A percentile compares a stretch with the other conserved stretches of the same genome.
These are phyloP conservation scores for Myotis pilosus DNA, from an alignment of 2,797 vertebrate species.

Conservation along the genomic window DNA sequence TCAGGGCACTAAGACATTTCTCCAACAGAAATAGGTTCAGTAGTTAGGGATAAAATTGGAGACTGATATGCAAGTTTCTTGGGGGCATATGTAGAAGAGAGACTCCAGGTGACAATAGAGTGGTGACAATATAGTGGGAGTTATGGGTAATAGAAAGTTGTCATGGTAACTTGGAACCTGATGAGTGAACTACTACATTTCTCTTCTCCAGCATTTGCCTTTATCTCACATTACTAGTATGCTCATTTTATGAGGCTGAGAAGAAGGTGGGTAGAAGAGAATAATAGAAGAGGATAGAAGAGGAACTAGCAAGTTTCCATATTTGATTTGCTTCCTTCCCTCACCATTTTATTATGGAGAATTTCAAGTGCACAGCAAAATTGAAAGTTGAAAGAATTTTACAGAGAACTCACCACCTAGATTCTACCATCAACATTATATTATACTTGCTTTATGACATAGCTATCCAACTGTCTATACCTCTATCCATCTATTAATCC, in stretches of 20 bases:
- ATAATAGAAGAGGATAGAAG: not conserved
- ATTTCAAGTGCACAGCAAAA: not conserved
- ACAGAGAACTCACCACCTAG: not conserved
- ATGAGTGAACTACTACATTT: not conserved
- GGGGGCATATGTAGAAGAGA: not conserved
- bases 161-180: not conserved
- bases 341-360: constrained; percentile 21
- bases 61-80: not conserved
- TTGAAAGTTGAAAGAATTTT: constrained; percentile 36
- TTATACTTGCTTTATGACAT: not conserved
- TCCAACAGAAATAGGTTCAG: not conserved
- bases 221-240: not conserved
- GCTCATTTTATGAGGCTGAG: not conserved
- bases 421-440: constrained; percentile 18
- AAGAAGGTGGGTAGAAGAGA: not conserved
- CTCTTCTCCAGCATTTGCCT: not conserved
- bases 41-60: constrained; percentile 5
- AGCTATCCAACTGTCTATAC: not conserved
- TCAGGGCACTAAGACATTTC: not conserved
- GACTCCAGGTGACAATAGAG: not conserved
- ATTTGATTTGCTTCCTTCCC: not conserved
- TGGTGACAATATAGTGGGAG: not conserved
- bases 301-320: not conserved
- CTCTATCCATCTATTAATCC: too few relatives aligned
- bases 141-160: not conserved